These are phyloP conservation scores for Anodontia alba DNA, from an alignment of 2,888 invertebrate species.

Conservation along the genomic window DNA sequence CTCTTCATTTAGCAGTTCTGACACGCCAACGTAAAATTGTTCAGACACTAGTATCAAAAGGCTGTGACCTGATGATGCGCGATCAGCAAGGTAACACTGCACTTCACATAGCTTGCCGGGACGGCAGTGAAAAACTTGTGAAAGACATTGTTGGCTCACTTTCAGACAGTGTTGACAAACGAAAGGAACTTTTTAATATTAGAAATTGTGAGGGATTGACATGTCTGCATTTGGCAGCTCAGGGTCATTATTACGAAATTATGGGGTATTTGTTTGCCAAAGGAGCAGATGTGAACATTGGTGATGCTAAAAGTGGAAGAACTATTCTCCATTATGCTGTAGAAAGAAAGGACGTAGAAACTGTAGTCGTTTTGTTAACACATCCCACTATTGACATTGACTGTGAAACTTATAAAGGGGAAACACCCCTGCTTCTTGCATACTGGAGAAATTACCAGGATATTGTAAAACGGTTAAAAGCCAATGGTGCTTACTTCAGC, in stretches of 20 bases:
- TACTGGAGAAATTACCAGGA: conserved; percentile 55
- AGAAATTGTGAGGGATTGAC: conserved; percentile 62
- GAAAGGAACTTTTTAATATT: conserved; percentile 50
- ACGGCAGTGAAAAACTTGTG: conserved; percentile 34
- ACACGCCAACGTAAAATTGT: conserved; percentile 39
- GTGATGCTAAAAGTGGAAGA: conserved; percentile 66
- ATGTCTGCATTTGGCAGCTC: conserved; percentile 59
- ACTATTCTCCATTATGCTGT: conserved; percentile 65
- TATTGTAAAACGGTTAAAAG: conserved; percentile 48
- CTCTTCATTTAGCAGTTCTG: conserved; percentile 49
- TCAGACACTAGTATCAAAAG: conserved; percentile 22
- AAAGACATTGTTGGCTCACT: conserved; percentile 36
- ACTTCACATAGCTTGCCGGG: conserved; percentile 52
- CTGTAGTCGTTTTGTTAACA: conserved; percentile 47
- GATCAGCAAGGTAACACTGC: conserved; percentile 58
- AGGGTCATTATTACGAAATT: conserved; percentile 49
- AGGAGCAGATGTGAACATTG: conserved; percentile 63
- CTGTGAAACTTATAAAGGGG: conserved; percentile 61
- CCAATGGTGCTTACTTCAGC: conserved; percentile 52
- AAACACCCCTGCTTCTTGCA: conserved; percentile 59
- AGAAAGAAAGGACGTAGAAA: conserved; percentile 51
- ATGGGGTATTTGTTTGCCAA: conserved; percentile 57
- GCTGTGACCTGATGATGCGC: conserved; percentile 38
- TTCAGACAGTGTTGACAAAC: background rate
- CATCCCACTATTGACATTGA: conserved; percentile 58